Conservation (phyloP, 2,888 invertebrate species). For the Eueremaeus valkanovi region DNA sequence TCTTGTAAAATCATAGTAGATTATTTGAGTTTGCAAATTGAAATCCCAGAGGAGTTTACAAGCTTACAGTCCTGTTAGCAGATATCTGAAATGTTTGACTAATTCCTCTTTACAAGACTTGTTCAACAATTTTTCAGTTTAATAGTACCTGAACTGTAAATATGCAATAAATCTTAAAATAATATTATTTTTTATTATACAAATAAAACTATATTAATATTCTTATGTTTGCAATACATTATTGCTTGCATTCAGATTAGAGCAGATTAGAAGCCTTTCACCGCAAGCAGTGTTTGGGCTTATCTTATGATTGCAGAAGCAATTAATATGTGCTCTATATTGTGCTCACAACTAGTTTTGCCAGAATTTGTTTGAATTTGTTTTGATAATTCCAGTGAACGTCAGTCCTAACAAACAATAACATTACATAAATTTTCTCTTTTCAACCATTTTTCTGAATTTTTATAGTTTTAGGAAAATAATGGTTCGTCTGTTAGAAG, state of each 20-base stretch:
- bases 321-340: constrained; percentile 27
- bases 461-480: neutral
- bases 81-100: neutral
- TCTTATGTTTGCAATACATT: neutral
- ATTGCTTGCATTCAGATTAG: neutral
- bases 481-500: neutral
- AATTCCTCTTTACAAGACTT: neutral
- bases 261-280: neutral
- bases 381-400: constrained; percentile 4
- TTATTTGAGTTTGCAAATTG: no score
- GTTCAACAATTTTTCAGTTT: neutral
- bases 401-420: neutral
- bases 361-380: neutral
- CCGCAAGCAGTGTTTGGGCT: constrained; percentile 27
- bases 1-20: no score
- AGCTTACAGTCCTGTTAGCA: no score
- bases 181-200: constrained; percentile 1
- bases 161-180: neutral
- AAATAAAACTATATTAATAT: neutral
- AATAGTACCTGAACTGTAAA: neutral
- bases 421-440: neutral
- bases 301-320: constrained; percentile 13
- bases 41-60: no score
- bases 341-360: neutral
- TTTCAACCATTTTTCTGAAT: neutral